Conservation (phyloP, 2,113 vertebrate species). For the Rhinoptilus africanus region DNA sequence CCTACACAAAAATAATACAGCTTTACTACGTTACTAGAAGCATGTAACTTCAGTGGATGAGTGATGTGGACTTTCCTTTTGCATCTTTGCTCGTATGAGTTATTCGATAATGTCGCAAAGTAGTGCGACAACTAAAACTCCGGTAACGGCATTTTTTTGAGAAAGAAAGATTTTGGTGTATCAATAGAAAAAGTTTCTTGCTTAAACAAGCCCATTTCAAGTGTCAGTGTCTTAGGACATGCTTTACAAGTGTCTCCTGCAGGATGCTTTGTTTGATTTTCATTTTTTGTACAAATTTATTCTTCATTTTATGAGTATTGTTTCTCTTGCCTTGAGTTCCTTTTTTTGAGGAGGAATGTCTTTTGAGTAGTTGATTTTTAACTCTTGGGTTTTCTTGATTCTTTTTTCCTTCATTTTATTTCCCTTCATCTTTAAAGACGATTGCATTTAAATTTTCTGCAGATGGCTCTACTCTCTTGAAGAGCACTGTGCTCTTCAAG, state of each 20-base stretch:
- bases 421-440: neutral
- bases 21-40: neutral
- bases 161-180: neutral
- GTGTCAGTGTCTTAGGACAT: neutral
- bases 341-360: neutral
- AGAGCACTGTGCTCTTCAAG: neutral
- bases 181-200: neutral
- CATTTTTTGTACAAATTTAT: neutral
- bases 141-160: neutral
- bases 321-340: neutral
- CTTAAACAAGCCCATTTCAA: neutral
- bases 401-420: neutral
- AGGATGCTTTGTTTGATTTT: neutral
- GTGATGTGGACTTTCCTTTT: neutral
- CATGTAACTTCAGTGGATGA: neutral
- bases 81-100: neutral
- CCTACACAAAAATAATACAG: neutral
- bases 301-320: neutral
- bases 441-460: neutral
- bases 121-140: neutral
- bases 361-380: neutral
- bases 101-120: neutral
- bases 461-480: neutral
- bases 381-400: neutral
- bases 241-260: neutral